Base-by-base conservation (phyloP, 2,113 vertebrate genomes). In the Reinhardtius hippoglossoides region DNA sequence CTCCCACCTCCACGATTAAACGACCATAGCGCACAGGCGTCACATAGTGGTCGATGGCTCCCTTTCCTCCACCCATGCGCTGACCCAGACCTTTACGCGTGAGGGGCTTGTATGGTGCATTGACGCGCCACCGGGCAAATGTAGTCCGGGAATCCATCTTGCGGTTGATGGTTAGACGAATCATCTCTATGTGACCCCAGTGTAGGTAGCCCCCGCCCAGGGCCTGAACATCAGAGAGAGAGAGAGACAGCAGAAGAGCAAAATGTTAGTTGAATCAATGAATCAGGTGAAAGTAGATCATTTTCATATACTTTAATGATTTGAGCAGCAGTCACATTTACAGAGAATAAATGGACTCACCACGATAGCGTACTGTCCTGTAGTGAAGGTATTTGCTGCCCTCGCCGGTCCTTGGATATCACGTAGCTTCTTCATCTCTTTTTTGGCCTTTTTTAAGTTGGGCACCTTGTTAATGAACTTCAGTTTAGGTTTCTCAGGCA, bases 151-250 rank as follows among this genome's bases (percentile, higher is more conserved):
- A 54, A 15, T 98, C 94, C 74, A 99, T 94, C 63, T 86, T 85
- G n/a, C 97, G 95, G 55, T 96, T 98, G 77, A 99, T 92, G 0
- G 95, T 97, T 50, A 99, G 86, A 52, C 98, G 96, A 15, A 99
- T 98, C 97, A 99, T 99, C 92, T 99, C 98, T 0, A 98, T 90
- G 92, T 99, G 98, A 50, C 97, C 97, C 96, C 96, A 99, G 5
- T 93, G 97, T 20, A 99, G 93, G 85, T 97, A 99, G 0, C 98
- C 98, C 0, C 98, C 98, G 55, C 96, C 96, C 74, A 98, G 5
- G 0, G 98, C 97, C 98, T 99, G 79, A 0, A 42, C 18, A 65
- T 16, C 40, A 72, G 0, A 54, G 9, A 56, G 16, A 54, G 9
- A 56, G 16, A 74, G 10, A 58, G 0, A 66, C 2, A 57, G 27